Base-by-base conservation (phyloP, 2,888 invertebrate species). In the Sclerodermus sp. region DNA sequence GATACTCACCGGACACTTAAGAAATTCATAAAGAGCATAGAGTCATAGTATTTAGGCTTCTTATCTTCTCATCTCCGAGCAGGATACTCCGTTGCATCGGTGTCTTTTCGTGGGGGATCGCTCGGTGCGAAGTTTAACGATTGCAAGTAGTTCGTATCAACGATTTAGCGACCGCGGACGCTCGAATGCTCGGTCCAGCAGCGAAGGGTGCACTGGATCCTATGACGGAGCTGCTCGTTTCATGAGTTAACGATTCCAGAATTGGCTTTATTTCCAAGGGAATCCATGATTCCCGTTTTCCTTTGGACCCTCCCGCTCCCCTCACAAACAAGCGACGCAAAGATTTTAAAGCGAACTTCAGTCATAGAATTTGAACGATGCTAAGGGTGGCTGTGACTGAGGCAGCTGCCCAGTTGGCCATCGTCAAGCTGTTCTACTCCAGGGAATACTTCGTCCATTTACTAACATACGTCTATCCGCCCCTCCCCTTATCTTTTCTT, bases 401-500 rank as follows among this genome's bases (percentile, higher is more conserved):
- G 70, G 71, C 68, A 75, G 73, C 70, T 71, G 70, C 60, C 67
- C 67, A 57, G 64, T 64, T 68, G 71, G 68, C 62, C 67, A 70
- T 71, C 68, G 54, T 47, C 57, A 54, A 48, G 60, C 51, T 58
- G 51, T 41, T 41, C 40, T 60, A 54, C 72, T 70, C 71, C 50
- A 49, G 76, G 73, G 75, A 76, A 74, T 71, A 66, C 55, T 42
- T 53, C 54, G 47, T 53, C 54, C 50, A 58, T 54, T 50, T 53
- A 52, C 23, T 8, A 23, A 23, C 23, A 23, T 23, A 5, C 57
- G 57, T 62, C 57, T 49, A 57, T 53, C 56, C 47, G 17, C 38
- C 45, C 44, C 45, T 17, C 18, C 42, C 15, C 36, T 49, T 55
- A 42, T 36, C 37, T 53, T 41, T 51, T 54, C 38, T 48, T 53